Conservation (phyloP, 2,113 vertebrate genomes). For the Nerophis lumbriciformis region DNA sequence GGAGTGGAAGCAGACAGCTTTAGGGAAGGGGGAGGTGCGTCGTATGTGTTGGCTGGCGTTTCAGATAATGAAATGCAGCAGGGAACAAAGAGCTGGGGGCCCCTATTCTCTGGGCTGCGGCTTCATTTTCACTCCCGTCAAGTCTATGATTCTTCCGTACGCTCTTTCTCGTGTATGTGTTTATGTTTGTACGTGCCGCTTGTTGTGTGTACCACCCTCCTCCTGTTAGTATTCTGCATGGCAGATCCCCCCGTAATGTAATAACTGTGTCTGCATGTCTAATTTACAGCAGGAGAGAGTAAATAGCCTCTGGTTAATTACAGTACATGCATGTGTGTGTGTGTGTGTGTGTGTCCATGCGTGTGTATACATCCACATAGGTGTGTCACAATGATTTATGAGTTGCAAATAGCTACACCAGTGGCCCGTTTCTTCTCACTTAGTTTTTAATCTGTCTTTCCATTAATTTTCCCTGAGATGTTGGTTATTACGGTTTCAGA, state of each 20-base stretch:
- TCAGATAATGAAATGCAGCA: conserved; percentile 74
- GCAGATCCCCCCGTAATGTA: conserved; percentile 72
- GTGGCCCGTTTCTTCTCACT: conserved; percentile 73
- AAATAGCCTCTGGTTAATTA: conserved; percentile 77
- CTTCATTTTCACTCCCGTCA: conserved; percentile 69
- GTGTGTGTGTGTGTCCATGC: conserved; percentile 30
- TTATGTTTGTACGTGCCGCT: conserved; percentile 56
- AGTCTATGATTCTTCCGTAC: conserved; percentile 67
- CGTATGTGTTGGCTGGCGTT: conserved; percentile 68
- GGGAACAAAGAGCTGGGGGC: conserved; percentile 73
- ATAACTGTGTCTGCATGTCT: conserved; percentile 76
- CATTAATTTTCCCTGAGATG: conserved; percentile 70
- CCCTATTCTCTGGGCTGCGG: conserved; percentile 69
- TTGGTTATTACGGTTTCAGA: conserved; percentile 67
- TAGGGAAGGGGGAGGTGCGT: conserved; percentile 66
- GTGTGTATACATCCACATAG: conserved; percentile 58
- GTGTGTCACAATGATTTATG: conserved; percentile 75
- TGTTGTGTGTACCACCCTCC: conserved; percentile 58
- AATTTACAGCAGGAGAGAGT: conserved; percentile 75
- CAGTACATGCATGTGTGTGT: conserved; percentile 52
- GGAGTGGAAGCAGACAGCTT: conserved; percentile 65
- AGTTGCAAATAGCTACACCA: conserved; percentile 74
- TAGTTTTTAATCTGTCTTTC: conserved; percentile 75
- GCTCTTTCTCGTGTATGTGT: conserved; percentile 51
- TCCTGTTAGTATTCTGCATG: conserved; percentile 73